Evolutionary conservation across 1,140 invertebrate genomes (phyloP).

Genomic region (Nasonia giraulti): DNA sequence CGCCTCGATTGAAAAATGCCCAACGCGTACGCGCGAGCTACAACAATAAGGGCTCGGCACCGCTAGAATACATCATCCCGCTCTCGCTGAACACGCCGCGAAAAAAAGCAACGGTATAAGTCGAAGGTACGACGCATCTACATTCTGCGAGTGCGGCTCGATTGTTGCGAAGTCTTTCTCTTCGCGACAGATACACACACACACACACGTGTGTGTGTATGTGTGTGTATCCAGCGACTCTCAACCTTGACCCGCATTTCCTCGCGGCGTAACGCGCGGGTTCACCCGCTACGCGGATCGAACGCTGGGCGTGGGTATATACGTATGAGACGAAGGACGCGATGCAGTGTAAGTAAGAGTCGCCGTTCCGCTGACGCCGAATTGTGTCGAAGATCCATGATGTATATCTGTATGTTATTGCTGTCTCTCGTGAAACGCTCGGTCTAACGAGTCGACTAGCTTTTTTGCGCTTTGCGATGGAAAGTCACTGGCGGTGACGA

Average conservation of each 20-base stretch:
- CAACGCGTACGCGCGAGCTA: not conserved
- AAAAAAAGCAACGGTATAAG: not conserved
- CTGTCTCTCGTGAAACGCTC: too few relatives aligned
- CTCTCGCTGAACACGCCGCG: not conserved
- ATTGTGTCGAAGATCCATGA: conserved; percentile 67
- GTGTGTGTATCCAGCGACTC: conserved; percentile 52
- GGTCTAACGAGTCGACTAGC: not conserved
- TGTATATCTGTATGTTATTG: conserved; percentile 43
- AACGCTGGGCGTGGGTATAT: too few relatives aligned
- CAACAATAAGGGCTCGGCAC: conserved; percentile 10
- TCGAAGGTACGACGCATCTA: not conserved
- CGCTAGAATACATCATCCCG: not conserved
- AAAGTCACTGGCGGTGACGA: not conserved
- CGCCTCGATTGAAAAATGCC: conserved; percentile 7
- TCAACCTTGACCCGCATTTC: conserved; percentile 67
- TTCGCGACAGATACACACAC: too few relatives aligned
- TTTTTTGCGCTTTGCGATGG: not conserved
- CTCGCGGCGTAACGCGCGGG: conserved; percentile 1
- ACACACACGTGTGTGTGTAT: not conserved
- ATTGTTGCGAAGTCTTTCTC: conserved; percentile 20
- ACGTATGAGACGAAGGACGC: conserved; percentile 61
- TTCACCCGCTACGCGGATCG: not conserved
- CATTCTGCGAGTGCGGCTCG: not conserved
- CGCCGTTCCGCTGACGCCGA: conserved; percentile 52
- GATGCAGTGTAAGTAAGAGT: conserved; percentile 27